phyloP scores from a whole-genome alignment of 2,888 invertebrate genomes.

The Quadroppia sp. region DNA sequence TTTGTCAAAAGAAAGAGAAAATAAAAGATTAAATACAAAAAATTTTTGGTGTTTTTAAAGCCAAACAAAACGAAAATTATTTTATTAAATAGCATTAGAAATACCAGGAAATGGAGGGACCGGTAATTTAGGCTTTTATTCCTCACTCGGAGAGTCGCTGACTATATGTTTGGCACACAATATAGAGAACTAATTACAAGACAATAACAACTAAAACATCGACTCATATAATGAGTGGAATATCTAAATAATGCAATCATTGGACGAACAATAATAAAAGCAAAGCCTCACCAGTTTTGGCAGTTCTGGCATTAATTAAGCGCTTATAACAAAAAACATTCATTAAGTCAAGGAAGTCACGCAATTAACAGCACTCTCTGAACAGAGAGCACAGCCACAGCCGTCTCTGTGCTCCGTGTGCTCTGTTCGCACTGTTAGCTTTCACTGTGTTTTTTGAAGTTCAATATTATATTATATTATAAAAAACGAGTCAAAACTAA shows the following conservation, averaged over 20 bases:
- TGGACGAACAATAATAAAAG: constrained; percentile 28
- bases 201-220: constrained; percentile 35
- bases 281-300: constrained; percentile 33
- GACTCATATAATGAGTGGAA: constrained; percentile 34
- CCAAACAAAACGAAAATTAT: constrained; percentile 21
- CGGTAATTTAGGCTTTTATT: constrained; percentile 35
- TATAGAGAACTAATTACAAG: constrained; percentile 36
- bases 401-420: not conserved
- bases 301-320: constrained; percentile 35
- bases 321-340: constrained; percentile 34
- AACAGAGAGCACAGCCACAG: not conserved
- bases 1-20: not conserved
- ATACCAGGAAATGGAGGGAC: constrained; percentile 33
- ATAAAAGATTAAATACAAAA: not conserved
- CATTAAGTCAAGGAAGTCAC: constrained; percentile 37
- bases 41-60: constrained; percentile 12
- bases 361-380: constrained; percentile 9
- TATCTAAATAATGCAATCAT: constrained; percentile 30
- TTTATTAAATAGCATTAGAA: constrained; percentile 18
- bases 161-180: constrained; percentile 15
- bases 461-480: constrained; percentile 36
- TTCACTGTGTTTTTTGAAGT: constrained; percentile 13
- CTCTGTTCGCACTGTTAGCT: not conserved
- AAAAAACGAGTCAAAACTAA: constrained; percentile 17
- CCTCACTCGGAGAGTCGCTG: not conserved